Evolutionary conservation across 1,140 invertebrate species (phyloP).

Genomic region (Bathynomus jamesi): DNA sequence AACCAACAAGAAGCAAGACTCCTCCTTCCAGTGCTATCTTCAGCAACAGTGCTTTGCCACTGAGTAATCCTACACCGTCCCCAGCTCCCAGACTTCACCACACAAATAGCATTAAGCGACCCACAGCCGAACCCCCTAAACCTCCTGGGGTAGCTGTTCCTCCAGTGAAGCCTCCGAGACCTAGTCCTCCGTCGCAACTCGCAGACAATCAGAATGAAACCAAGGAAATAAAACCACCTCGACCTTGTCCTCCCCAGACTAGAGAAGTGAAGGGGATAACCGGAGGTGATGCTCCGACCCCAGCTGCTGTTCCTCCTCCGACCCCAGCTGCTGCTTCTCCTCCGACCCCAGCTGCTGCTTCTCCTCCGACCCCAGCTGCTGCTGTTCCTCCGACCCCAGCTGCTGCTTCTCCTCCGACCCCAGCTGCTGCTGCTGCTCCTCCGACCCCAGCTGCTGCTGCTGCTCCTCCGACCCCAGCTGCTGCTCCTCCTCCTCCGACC

Average conservation of each 20-base stretch:
- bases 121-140: slow-evolving; percentile 14
- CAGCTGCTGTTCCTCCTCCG: neutral
- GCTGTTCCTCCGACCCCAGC: neutral
- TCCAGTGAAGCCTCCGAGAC: slow-evolving; percentile 6
- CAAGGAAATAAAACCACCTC: neutral
- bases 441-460: neutral
- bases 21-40: slow-evolving; percentile 4
- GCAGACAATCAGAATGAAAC: neutral
- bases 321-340: neutral
- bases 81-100: neutral
- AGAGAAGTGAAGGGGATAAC: neutral
- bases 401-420: neutral
- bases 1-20: slow-evolving; percentile 3
- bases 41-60: neutral
- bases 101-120: slow-evolving; percentile 7
- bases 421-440: neutral
- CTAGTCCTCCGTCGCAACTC: neutral
- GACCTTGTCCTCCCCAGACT: neutral
- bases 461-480: neutral
- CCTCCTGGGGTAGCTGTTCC: slow-evolving; percentile 6
- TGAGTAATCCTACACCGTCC: neutral
- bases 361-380: neutral
- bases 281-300: neutral
- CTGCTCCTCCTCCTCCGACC: neutral
- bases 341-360: neutral